phyloP scores from a whole-genome alignment of 2,797 vertebrate species.

The Hirundo rustica region DNA sequence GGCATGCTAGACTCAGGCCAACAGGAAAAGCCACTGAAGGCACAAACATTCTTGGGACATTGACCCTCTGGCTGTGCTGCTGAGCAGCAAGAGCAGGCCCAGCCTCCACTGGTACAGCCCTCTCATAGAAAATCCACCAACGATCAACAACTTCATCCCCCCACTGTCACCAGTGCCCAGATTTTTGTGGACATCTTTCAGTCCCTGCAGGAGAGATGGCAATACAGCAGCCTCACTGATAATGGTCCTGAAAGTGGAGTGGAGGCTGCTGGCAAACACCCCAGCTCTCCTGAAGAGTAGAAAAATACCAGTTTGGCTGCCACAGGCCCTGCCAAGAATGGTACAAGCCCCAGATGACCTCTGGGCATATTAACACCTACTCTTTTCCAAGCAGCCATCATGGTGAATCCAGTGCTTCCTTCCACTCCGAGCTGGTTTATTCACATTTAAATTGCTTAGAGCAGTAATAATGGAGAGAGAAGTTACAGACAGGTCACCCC shows the following conservation, averaged over 20 bases:
- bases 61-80: fast-evolving
- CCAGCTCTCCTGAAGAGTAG: not conserved
- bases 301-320: not conserved
- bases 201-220: not conserved
- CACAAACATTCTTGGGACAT: fast-evolving
- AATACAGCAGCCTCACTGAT: not conserved
- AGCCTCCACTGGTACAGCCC: not conserved
- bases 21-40: not conserved
- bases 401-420: not conserved
- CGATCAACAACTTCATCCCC: not conserved
- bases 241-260: not conserved
- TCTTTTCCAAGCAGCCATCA: not conserved
- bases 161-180: fast-evolving
- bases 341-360: not conserved
- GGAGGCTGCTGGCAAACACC: not conserved
- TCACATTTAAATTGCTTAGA: not conserved
- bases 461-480: not conserved
- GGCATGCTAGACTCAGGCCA: not conserved
- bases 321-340: not conserved
- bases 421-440: not conserved
- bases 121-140: fast-evolving
- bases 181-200: not conserved
- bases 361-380: not conserved
- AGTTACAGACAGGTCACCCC: fast-evolving
- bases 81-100: not conserved